Percentiles rank a stretch among this genome's conserved stretches.
These are phyloP conservation scores for Equus przewalskii DNA, from an alignment of 2,113 vertebrate species.

Conservation along the genomic window DNA sequence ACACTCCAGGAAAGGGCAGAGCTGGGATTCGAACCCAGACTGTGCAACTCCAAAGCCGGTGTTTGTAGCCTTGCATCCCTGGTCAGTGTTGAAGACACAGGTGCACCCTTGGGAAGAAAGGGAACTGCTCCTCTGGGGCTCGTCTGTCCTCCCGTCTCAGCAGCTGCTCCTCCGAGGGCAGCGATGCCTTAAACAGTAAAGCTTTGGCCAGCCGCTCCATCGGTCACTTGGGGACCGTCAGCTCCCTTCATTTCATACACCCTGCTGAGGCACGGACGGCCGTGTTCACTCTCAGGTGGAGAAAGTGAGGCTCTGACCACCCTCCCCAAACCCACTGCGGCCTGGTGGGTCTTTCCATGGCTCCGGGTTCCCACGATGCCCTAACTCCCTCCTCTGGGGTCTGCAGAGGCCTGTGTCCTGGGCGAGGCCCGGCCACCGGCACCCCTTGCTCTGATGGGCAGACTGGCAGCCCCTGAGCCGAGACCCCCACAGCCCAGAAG, in stretches of 20 bases:
- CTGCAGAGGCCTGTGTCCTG: background rate
- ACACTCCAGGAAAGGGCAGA: background rate
- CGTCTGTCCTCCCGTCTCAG: background rate
- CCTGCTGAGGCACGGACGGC: background rate
- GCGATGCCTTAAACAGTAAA: background rate
- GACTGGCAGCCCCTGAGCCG: background rate
- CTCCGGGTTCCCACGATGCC: background rate
- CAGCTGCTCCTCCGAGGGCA: background rate
- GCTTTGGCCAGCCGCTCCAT: background rate
- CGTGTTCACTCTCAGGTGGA: background rate
- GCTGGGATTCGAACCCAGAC: background rate
- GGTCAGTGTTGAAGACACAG: background rate
- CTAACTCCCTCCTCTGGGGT: background rate
- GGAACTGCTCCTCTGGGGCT: background rate
- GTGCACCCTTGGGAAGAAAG: background rate
- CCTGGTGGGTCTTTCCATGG: background rate
- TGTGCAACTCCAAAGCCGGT: rapidly evolving
- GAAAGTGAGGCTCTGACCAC: background rate
- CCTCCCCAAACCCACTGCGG: background rate
- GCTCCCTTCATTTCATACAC: background rate
- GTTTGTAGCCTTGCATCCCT: background rate
- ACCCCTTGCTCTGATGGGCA: background rate
- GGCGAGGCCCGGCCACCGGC: background rate
- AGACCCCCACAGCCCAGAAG: background rate
- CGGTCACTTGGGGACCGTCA: background rate